Conservation (phyloP, 2,888 invertebrate species). For the Megaustenia siamemsis region DNA sequence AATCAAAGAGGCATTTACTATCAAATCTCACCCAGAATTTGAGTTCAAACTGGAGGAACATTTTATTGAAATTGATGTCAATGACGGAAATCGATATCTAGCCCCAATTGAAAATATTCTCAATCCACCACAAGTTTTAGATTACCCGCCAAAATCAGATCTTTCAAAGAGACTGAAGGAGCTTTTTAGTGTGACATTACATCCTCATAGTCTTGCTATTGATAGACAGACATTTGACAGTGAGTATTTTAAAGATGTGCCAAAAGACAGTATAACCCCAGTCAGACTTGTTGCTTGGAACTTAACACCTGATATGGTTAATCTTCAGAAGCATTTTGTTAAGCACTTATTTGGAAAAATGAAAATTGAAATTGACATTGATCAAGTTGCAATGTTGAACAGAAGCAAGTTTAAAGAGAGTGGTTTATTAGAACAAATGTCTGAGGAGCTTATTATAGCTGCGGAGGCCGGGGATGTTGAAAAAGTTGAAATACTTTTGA, state of each 20-base stretch:
- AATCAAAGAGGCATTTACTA: conserved; percentile 72
- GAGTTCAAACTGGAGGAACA: conserved; percentile 72
- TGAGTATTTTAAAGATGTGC: conserved; percentile 69
- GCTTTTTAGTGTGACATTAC: conserved; percentile 71
- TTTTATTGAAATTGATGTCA: conserved; percentile 61
- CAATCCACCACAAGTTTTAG: conserved; percentile 56
- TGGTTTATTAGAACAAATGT: conserved; percentile 73
- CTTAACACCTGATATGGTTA: conserved; percentile 71
- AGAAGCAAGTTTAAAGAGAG: conserved; percentile 65
- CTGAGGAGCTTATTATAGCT: conserved; percentile 72
- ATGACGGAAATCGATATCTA: conserved; percentile 49
- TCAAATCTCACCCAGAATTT: conserved; percentile 74
- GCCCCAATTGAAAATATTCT: conserved; percentile 51
- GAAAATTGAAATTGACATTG: conserved; percentile 28
- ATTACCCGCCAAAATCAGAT: conserved; percentile 61
- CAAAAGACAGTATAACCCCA: neutral
- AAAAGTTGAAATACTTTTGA: conserved; percentile 71
- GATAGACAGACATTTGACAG: conserved; percentile 74
- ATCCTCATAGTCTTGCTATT: conserved; percentile 74
- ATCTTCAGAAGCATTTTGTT: conserved; percentile 75
- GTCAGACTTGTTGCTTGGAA: conserved; percentile 72
- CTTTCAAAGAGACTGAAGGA: conserved; percentile 64
- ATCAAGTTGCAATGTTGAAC: conserved; percentile 57
- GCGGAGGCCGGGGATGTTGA: conserved; percentile 71
- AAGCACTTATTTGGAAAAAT: conserved; percentile 62